Evolutionary conservation across 2,888 invertebrate genomes (phyloP).

Genomic region (Xanthorhoe spadicearia): DNA sequence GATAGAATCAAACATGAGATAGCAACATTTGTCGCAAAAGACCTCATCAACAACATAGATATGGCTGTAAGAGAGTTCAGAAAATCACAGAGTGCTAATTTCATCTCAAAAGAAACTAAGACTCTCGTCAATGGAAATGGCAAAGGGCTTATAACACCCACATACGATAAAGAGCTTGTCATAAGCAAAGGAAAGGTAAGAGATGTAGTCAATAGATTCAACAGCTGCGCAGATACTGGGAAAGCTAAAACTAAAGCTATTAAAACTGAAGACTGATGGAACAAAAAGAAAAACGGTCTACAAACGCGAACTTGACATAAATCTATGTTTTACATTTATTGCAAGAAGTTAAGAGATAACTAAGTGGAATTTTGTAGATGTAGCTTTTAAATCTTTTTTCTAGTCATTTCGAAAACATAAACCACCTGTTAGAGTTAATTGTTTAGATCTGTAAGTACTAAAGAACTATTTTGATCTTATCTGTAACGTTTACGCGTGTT

Average conservation of each 20-base stretch:
- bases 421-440: background rate
- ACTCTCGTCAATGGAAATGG: slow-evolving; percentile 64
- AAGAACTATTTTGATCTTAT: slow-evolving; percentile 1
- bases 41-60: slow-evolving; percentile 77
- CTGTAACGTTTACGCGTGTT: background rate
- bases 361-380: slow-evolving; percentile 4
- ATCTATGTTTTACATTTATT: background rate
- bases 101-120: slow-evolving; percentile 52
- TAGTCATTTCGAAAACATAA: slow-evolving; percentile 18
- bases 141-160: slow-evolving; percentile 71
- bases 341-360: background rate
- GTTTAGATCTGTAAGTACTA: background rate
- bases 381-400: slow-evolving; percentile 10
- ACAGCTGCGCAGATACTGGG: slow-evolving; percentile 57
- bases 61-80: slow-evolving; percentile 74
- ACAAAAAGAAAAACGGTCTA: background rate
- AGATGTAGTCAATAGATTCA: slow-evolving; percentile 79
- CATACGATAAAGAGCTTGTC: slow-evolving; percentile 75
- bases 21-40: slow-evolving; percentile 78
- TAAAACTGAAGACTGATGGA: slow-evolving; percentile 59
- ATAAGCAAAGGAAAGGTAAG: slow-evolving; percentile 80
- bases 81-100: slow-evolving; percentile 73
- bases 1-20: slow-evolving; percentile 79
- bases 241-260: slow-evolving; percentile 52
- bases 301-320: background rate